Evolutionary conservation across 2,888 invertebrate genomes (phyloP), one percentile per base, ranked within the genome.

Genomic region (Pseudanteris insignis): DNA sequence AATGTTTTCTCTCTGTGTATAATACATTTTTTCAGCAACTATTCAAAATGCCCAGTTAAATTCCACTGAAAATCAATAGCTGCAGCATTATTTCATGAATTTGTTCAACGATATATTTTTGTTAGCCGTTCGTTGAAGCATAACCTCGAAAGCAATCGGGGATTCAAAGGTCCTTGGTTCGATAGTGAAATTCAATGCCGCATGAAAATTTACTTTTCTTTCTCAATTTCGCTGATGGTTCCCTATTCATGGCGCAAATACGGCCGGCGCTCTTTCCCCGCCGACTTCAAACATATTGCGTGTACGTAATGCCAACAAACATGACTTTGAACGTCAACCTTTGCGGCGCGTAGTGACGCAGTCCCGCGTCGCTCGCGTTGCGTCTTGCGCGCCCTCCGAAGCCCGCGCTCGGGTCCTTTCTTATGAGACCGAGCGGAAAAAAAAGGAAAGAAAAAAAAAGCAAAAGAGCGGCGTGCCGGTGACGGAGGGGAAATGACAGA

Each of bases 291-390:
- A 36, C 41, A 36, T 36, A 57, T 48, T 41, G 40, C 55, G 41
- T 48, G 44, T 41, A 34, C 40, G 46, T 41, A 47, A 36, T 41
- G 43, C 48, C 40, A 47, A 47, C 55, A 47, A 48, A 48, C 47
- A 43, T 43, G 55, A 57, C 55, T 48, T 57, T 57, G 41, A 48
- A 48, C 41, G 36, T 41, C 55, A 41, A 57, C 47, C 41, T 41
- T 38, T 40, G 6, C 36, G 26, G 54, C 11, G 33, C 29, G 21
- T 13, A 37, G 29, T 44, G 25, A 55, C 34, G 47, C 55, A 41
- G 33, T 34, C 25, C 32, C 50, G 41, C 21, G n/a, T 8, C 7
- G n/a, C 11, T 34, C 10, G 2, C n/a, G 5, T 9, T 7, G 5
- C 14, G 3, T 4, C 18, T 25, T 4, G 8, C 41, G 9, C 37